Evolutionary conservation across 1,140 invertebrate genomes (phyloP), one percentile per base, ranked within the genome.

Genomic region (Lepidotrigona ventralis): DNA sequence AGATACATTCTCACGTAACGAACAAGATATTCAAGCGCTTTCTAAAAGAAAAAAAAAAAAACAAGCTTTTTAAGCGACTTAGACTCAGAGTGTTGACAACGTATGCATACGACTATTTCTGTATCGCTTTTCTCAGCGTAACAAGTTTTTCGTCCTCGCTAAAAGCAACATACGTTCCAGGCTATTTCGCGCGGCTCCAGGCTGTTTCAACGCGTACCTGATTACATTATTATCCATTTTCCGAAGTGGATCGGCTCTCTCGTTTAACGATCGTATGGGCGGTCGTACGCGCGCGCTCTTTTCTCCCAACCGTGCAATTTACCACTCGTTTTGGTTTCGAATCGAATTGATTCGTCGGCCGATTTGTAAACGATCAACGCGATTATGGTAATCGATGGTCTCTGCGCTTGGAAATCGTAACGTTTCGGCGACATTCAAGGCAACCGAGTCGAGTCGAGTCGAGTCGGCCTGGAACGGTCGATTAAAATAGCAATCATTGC

Each of bases 401-500:
- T 8, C 39, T 39, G 51, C 23, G n/a, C 69, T 63, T 0, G 66
- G 58, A 60, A 60, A 12, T 60, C 33, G 73, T 70, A 79, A 39
- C 71, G 54, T 78, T 88, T 76, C 75, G 79, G 33, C 84, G 85
- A 86, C 77, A 39, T 39, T 39, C 39, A 5, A 80, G 82, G 82
- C 83, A 77, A 83, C 71, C 33, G 33, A 33, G 33, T 33, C 33
- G 33, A 33, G 33, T 33, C 33, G 15, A 76, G 79, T 83, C 75
- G 75, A 29, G 60, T 33, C 29, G 51, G n/a, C 39, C 39, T 15
- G 12, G 73, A 79, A 81, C 71, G 72, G 6, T 81, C 85, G 82
- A 90, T 90, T 88, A 88, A 90, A 90, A 90, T 60, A 81, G 79
- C 86, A 88, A 90, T 90, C 69, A 86, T 86, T 80, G 56, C n/a